phyloP scores from a whole-genome alignment of 2,797 vertebrate genomes.

The Hoplostethus atlanticus region DNA sequence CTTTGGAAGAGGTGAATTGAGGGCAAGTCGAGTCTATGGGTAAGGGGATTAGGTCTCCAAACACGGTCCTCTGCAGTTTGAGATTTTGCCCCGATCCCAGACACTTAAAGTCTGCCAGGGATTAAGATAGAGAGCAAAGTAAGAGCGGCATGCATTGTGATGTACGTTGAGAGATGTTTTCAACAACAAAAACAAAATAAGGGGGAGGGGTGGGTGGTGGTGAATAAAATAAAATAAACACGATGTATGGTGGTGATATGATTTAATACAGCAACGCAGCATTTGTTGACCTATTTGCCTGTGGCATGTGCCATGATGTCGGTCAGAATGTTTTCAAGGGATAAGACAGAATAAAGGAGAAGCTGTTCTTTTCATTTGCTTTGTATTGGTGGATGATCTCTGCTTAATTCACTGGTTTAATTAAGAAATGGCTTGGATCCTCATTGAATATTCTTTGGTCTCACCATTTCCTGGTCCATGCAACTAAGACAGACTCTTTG shows the following conservation, averaged over 20 bases:
- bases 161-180: constrained; percentile 64
- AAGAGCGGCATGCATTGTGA: constrained; percentile 77
- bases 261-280: constrained; percentile 66
- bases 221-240: constrained; percentile 58
- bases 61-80: constrained; percentile 83
- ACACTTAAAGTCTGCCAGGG: constrained; percentile 87
- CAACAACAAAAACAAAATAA: constrained; percentile 57
- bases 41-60: constrained; percentile 83
- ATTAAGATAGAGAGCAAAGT: constrained; percentile 86
- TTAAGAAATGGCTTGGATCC: constrained; percentile 66
- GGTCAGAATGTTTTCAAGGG: constrained; percentile 75
- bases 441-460: constrained; percentile 19
- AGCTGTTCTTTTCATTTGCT: constrained; percentile 79
- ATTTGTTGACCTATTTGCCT: constrained; percentile 78
- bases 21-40: constrained; percentile 80
- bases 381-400: constrained; percentile 77
- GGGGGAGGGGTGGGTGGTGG: constrained; percentile 58
- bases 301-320: constrained; percentile 68
- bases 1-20: constrained; percentile 84
- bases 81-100: constrained; percentile 83
- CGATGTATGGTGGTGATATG: constrained; percentile 64
- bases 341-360: constrained; percentile 74
- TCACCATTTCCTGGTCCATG: constrained; percentile 28
- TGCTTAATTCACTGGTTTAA: constrained; percentile 75
- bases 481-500: constrained; percentile 38